Evolutionary conservation across 2,888 invertebrate genomes (phyloP).

Genomic region (Branchinecta sandiegonensis): DNA sequence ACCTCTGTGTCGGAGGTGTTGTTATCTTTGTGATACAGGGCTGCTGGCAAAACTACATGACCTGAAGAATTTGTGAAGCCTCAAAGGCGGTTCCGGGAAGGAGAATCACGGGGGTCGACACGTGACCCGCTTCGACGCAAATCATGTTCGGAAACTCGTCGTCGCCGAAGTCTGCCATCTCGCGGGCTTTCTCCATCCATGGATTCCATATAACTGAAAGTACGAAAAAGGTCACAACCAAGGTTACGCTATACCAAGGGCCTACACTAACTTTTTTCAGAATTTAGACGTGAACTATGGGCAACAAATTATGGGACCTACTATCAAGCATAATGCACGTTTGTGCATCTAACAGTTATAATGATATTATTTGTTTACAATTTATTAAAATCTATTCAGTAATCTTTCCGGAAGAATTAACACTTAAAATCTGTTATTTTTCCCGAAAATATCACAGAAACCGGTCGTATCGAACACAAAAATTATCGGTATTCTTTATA

Average conservation of each 20-base stretch:
- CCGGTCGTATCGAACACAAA: too few species aligned
- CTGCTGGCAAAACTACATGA: slow-evolving; percentile 34
- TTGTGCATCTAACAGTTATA: too few species aligned
- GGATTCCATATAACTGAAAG: slow-evolving; percentile 81
- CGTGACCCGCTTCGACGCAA: slow-evolving; percentile 86
- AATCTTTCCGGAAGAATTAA: too few species aligned
- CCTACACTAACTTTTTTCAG: neutral
- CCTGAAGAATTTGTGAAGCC: slow-evolving; percentile 77
- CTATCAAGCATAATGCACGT: too few species aligned
- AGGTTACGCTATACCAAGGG: neutral
- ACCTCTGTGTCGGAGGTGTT: too few species aligned
- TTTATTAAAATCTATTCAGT: too few species aligned
- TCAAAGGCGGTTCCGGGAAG: slow-evolving; percentile 81
- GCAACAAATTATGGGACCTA: slow-evolving; percentile 19
- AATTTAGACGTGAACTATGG: slow-evolving; percentile 5
- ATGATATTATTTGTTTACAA: too few species aligned
- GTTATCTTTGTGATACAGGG: too few species aligned
- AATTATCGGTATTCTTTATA: too few species aligned
- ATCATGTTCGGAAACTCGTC: slow-evolving; percentile 93
- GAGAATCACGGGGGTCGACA: slow-evolving; percentile 70
- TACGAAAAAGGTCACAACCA: neutral
- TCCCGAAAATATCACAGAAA: too few species aligned
- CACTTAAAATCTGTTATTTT: too few species aligned
- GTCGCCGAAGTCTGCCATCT: slow-evolving; percentile 88
- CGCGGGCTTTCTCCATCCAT: slow-evolving; percentile 82